Percentiles rank a stretch among this genome's conserved stretches.
phyloP scores from a whole-genome alignment of 2,888 invertebrate species.

The Cepaea hortensis region DNA sequence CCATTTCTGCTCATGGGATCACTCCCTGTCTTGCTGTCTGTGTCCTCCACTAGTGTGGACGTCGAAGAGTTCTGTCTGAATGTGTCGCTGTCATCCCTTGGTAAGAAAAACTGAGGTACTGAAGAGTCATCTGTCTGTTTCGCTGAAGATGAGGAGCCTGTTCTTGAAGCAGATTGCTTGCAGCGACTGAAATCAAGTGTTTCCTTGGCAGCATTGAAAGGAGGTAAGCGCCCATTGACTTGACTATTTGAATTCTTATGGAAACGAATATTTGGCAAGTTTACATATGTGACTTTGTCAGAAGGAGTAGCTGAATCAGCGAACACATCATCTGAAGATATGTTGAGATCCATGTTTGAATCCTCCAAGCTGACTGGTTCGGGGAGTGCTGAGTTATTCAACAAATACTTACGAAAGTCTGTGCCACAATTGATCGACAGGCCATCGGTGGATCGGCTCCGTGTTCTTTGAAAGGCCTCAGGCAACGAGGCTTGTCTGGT shows the following conservation, averaged over 20 bases:
- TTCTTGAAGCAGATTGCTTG: slow-evolving; percentile 65
- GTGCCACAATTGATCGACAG: slow-evolving; percentile 36
- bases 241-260: slow-evolving; percentile 28
- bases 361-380: slow-evolving; percentile 31
- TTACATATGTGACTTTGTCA: slow-evolving; percentile 55
- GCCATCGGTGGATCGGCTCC: slow-evolving; percentile 43
- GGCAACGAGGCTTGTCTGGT: slow-evolving; percentile 53
- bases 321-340: slow-evolving; percentile 57
- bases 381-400: slow-evolving; percentile 16
- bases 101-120: slow-evolving; percentile 6
- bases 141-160: slow-evolving; percentile 52
- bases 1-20: slow-evolving; percentile 32
- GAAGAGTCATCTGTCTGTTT: not conserved
- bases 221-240: slow-evolving; percentile 32
- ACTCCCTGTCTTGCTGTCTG: slow-evolving; percentile 29
- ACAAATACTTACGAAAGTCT: slow-evolving; percentile 24
- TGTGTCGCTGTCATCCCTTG: slow-evolving; percentile 40
- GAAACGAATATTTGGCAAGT: slow-evolving; percentile 51
- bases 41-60: slow-evolving; percentile 52
- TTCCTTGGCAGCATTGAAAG: not conserved
- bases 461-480: slow-evolving; percentile 27
- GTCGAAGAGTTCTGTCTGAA: slow-evolving; percentile 55
- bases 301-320: slow-evolving; percentile 53
- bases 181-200: slow-evolving; percentile 56
- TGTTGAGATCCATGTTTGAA: slow-evolving; percentile 52